These are phyloP conservation scores for Diaprepes abbreviatus DNA, from an alignment of 2,888 invertebrate genomes.

Conservation along the genomic window DNA sequence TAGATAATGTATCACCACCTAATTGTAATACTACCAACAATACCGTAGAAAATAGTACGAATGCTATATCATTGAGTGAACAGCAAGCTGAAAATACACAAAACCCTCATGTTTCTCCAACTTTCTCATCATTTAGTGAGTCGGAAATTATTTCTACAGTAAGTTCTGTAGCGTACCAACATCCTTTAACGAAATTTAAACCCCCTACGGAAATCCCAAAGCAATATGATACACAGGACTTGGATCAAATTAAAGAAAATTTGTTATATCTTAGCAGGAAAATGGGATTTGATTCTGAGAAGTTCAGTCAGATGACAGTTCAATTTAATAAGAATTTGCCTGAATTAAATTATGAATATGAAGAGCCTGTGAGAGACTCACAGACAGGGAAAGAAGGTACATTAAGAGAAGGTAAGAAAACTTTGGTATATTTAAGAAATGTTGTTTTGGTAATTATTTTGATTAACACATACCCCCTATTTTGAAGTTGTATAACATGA, in stretches of 20 bases:
- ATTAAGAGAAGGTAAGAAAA: not conserved
- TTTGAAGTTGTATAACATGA: no score
- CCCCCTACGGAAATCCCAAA: constrained; percentile 19
- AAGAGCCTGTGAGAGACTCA: not conserved
- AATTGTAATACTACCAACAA: not conserved
- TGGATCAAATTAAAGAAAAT: constrained; percentile 30
- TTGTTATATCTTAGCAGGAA: constrained; percentile 18
- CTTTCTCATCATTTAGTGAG: not conserved
- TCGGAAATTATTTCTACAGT: constrained; percentile 21
- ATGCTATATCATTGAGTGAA: not conserved
- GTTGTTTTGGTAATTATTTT: no score
- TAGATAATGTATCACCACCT: not conserved
- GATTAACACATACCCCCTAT: no score
- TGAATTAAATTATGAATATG: not conserved
- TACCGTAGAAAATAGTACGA: not conserved
- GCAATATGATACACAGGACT: constrained; percentile 10
- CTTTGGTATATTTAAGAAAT: no score
- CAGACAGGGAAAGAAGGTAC: not conserved
- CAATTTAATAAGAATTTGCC: constrained; percentile 6
- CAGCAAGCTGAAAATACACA: no score
- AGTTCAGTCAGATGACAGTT: not conserved
- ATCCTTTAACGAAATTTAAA: constrained; percentile 21
- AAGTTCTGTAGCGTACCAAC: constrained; percentile 4
- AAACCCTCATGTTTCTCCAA: not conserved
- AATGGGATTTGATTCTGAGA: constrained; percentile 21